phyloP scores from a whole-genome alignment of 2,797 vertebrate species.

The Geotrypetes seraphini region DNA sequence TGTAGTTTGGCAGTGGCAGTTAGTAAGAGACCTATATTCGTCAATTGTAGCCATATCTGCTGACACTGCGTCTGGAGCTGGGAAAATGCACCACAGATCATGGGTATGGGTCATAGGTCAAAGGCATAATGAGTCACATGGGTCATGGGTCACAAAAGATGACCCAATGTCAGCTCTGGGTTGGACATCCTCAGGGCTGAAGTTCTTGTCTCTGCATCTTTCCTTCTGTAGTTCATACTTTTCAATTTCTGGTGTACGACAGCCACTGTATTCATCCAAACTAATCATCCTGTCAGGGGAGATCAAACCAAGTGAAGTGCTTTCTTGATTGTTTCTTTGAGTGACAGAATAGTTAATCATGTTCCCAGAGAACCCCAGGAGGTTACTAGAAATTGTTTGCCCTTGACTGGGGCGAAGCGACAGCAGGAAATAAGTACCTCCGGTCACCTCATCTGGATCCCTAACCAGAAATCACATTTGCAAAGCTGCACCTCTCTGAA shows the following conservation, averaged over 20 bases:
- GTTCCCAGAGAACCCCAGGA: not conserved
- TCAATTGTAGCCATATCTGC: no score
- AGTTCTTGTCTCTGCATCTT: constrained; percentile 12
- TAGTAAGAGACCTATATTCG: no score
- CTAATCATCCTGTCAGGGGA: constrained; percentile 3
- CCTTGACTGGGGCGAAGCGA: not conserved
- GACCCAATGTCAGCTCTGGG: no score
- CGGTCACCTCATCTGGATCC: not conserved
- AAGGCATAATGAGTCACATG: no score
- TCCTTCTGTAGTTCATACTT: constrained; percentile 2
- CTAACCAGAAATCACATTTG: not conserved
- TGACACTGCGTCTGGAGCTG: no score
- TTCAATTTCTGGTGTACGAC: not conserved
- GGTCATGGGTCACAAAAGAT: no score
- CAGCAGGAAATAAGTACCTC: not conserved
- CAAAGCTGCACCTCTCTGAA: not conserved
- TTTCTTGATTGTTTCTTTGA: not conserved
- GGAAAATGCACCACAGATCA: no score
- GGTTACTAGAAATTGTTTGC: not conserved
- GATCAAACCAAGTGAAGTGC: not conserved
- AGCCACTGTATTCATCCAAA: constrained; percentile 2
- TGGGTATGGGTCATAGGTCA: no score
- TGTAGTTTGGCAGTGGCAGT: no score
- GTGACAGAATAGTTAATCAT: not conserved
- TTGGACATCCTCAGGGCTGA: not conserved